phyloP scores from a whole-genome alignment of 2,797 vertebrate species.

The Sebastes oblongus region DNA sequence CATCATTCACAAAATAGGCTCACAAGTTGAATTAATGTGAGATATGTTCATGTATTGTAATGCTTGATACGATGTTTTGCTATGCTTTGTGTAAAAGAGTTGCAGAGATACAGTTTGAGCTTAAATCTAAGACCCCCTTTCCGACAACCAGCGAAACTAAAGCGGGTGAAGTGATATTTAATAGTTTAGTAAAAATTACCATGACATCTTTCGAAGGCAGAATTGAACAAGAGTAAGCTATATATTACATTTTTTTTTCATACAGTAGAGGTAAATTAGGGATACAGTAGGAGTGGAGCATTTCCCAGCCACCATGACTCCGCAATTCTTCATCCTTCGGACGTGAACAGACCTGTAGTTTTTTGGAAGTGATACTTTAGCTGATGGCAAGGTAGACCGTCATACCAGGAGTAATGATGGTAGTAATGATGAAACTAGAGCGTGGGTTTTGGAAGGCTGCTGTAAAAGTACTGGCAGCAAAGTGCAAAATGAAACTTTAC shows the following conservation, averaged over 20 bases:
- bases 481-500: neutral
- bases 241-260: neutral
- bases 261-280: neutral
- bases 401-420: neutral
- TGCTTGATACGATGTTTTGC: neutral
- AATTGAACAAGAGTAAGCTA: neutral
- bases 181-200: neutral
- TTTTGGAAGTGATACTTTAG: conserved; percentile 24
- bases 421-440: neutral
- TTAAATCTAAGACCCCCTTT: neutral
- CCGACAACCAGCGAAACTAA: neutral
- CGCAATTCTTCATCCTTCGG: conserved; percentile 11
- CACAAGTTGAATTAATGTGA: neutral
- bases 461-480: neutral
- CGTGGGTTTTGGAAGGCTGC: neutral
- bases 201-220: rapidly evolving
- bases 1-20: neutral
- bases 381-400: neutral
- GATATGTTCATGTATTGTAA: neutral
- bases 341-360: conserved; percentile 53
- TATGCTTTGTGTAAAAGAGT: neutral
- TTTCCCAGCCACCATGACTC: conserved; percentile 30
- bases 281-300: neutral
- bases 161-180: neutral
- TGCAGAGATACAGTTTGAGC: neutral